These are phyloP conservation scores for Procambarus clarkii DNA, from an alignment of 1,140 invertebrate genomes.

Conservation along the genomic window DNA sequence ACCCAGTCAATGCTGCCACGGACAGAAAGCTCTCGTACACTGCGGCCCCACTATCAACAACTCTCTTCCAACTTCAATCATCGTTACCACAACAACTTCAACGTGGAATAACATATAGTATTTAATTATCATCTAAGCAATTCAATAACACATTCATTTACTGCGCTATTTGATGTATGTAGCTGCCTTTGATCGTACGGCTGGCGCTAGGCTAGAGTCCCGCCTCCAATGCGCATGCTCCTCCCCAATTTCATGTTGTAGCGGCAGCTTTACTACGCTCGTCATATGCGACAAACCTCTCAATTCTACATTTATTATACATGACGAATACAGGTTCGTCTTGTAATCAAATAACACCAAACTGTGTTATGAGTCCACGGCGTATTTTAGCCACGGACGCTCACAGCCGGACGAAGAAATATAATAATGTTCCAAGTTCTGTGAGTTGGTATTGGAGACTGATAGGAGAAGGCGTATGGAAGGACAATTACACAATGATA, in stretches of 20 bases:
- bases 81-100: background rate
- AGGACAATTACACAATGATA: constrained; percentile 59
- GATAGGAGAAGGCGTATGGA: constrained; percentile 50
- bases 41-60: background rate
- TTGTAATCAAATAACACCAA: background rate
- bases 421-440: constrained; percentile 17
- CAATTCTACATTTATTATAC: constrained; percentile 19
- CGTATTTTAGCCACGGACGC: background rate
- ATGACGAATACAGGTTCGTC: background rate
- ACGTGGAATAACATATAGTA: background rate
- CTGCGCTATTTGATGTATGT: background rate
- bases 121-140: background rate
- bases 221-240: constrained; percentile 52
- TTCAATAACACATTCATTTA: background rate
- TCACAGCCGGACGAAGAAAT: background rate
- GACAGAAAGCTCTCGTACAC: constrained; percentile 33
- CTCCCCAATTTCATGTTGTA: constrained; percentile 40
- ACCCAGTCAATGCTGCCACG: constrained; percentile 48
- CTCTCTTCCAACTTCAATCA: background rate
- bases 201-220: constrained; percentile 10
- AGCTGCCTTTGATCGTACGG: background rate
- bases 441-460: constrained; percentile 34
- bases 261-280: constrained; percentile 23
- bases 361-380: background rate
- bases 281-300: constrained; percentile 33